Conservation (phyloP, 1,140 invertebrate species). For the Bombus terrestris region DNA sequence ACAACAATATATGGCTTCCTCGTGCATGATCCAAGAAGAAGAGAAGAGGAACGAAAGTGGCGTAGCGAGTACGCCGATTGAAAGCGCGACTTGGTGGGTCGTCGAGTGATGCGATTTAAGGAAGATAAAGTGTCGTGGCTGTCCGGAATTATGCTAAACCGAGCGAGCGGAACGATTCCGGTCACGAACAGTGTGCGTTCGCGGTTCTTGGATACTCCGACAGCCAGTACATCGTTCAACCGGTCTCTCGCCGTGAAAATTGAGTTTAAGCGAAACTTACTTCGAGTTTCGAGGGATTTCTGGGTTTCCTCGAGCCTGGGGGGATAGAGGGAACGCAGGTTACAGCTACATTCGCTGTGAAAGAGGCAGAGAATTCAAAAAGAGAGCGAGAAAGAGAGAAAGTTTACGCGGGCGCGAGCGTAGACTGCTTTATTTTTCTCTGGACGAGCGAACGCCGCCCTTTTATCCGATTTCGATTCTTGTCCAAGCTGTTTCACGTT, state of each 20-base stretch:
- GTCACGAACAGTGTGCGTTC: constrained; percentile 58
- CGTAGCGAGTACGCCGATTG: constrained; percentile 11
- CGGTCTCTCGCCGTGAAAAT: constrained; percentile 55
- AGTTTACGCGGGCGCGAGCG: constrained; percentile 30
- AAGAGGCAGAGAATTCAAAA: background rate
- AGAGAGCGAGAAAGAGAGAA: background rate
- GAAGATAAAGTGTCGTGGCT: constrained; percentile 29
- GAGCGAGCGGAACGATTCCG: constrained; percentile 52
- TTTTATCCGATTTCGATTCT: constrained; percentile 47
- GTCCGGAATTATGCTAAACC: constrained; percentile 62
- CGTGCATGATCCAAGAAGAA: too few relatives aligned
- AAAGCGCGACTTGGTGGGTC: background rate
- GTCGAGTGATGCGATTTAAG: constrained; percentile 22
- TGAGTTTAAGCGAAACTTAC: constrained; percentile 65
- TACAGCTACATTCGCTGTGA: background rate
- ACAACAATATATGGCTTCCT: background rate
- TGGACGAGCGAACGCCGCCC: background rate
- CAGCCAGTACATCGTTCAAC: constrained; percentile 26
- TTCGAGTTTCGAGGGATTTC: constrained; percentile 52
- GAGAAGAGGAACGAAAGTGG: background rate
- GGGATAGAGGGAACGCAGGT: background rate
- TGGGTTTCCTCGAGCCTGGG: background rate
- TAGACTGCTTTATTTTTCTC: constrained; percentile 38
- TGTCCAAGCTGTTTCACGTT: constrained; percentile 38
- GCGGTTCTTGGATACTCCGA: constrained; percentile 28